Conservation (phyloP, 2,113 vertebrate species). For the Sinocyclocheilus anshuiensis region DNA sequence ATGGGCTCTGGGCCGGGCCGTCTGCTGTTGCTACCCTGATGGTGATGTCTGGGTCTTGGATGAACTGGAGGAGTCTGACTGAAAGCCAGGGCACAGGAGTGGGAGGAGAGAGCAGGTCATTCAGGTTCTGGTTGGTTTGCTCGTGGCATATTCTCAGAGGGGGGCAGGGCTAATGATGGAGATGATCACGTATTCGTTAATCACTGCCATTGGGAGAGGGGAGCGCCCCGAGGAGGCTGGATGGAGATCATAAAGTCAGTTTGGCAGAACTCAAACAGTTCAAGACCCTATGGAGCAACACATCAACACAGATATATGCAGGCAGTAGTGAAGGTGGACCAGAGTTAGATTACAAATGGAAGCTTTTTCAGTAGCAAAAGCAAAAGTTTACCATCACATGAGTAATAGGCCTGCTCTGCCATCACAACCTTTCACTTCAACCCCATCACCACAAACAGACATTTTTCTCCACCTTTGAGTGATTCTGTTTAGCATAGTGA, state of each 20-base stretch:
- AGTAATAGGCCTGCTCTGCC: constrained; percentile 55
- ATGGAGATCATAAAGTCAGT: constrained; percentile 61
- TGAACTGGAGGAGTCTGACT: constrained; percentile 53
- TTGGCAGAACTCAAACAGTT: constrained; percentile 59
- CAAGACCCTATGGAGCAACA: constrained; percentile 44
- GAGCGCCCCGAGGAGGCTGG: constrained; percentile 55
- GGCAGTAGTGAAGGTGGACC: constrained; percentile 56
- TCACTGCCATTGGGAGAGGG: constrained; percentile 61
- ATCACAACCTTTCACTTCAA: constrained; percentile 50
- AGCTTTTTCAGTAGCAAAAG: constrained; percentile 53
- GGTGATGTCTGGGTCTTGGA: constrained; percentile 45
- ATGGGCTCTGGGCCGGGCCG: constrained; percentile 15
- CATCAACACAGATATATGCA: constrained; percentile 41
- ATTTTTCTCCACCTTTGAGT: constrained; percentile 26
- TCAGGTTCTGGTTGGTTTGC: constrained; percentile 58
- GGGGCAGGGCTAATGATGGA: constrained; percentile 69
- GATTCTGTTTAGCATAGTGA: constrained; percentile 40
- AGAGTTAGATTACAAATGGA: constrained; percentile 58
- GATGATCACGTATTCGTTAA: constrained; percentile 62
- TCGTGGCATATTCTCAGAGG: constrained; percentile 62
- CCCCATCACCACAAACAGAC: constrained; percentile 35
- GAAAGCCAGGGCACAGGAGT: constrained; percentile 41
- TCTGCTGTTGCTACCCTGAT: constrained; percentile 22
- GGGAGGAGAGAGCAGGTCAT: constrained; percentile 54
- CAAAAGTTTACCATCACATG: constrained; percentile 47